phyloP scores from a whole-genome alignment of 2,888 invertebrate genomes.

The Tachina lurida region DNA sequence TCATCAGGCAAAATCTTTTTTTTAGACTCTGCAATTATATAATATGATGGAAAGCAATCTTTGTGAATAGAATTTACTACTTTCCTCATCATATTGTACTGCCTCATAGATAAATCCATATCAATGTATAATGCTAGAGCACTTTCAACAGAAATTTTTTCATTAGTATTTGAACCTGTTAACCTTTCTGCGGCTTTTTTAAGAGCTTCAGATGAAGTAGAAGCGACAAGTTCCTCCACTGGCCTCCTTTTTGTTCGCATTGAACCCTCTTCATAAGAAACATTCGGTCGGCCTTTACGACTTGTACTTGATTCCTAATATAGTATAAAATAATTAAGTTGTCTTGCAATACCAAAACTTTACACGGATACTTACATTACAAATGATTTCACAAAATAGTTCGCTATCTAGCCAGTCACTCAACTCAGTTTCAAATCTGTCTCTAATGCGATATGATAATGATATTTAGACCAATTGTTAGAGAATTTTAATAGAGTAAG shows the following conservation, averaged over 20 bases:
- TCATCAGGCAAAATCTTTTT: background rate
- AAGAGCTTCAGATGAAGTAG: conserved; percentile 1
- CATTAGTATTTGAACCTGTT: background rate
- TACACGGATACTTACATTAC: background rate
- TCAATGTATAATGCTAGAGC: background rate
- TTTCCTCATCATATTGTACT: background rate
- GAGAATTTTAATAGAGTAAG: background rate
- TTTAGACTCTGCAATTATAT: no score
- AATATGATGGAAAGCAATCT: no score
- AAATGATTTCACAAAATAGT: background rate
- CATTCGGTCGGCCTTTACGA: conserved; percentile 5
- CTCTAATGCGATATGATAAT: background rate
- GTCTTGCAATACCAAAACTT: no score
- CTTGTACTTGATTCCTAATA: conserved; percentile 15
- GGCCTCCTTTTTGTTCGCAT: background rate
- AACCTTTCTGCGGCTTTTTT: no score
- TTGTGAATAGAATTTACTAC: no score
- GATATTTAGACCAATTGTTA: background rate
- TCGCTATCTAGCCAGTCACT: background rate
- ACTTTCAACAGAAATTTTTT: background rate
- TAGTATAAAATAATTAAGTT: background rate
- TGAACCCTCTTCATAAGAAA: background rate
- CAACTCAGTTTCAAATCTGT: conserved; percentile 3
- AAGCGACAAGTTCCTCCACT: background rate
- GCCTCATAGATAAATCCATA: conserved; percentile 1